Base-by-base conservation (phyloP, 2,888 invertebrate genomes). In the Tromatobia lineatoria region DNA sequence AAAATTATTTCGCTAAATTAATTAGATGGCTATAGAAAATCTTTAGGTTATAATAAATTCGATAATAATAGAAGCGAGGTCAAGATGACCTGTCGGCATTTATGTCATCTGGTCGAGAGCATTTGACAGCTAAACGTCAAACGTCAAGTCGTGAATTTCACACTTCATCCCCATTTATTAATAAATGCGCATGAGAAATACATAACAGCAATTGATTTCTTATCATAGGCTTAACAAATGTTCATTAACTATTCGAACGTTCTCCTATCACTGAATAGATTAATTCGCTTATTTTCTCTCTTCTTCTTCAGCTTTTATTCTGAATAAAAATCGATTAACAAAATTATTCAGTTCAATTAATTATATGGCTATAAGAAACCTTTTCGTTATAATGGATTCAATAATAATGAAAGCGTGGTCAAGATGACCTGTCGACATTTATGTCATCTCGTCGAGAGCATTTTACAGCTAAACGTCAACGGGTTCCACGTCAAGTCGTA, bases 211-310 rank as follows among this genome's bases (percentile, higher is more conserved):
- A 61, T 18, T 59, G 34, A 61, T 20, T 20, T 38, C 42, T 64
- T 20, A 64, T 42, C 18, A 81, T 38, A 67, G 74, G 54, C 77
- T 54, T 78, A 74, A 78, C 83, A 80, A 80, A 81, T 84, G 80
- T 84, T 84, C 81, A 64, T 67, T n/a, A 84, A 84, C 80, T 84
- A 84, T 84, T 84, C 74, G 47, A 69, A 29, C 52, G 73, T 77
- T 80, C 47, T 54, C 61, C 25, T 64, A 64, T 78, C 34, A 54
- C 66, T 25, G 47, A 69, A 73, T 61, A 61, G 52, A 66, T 80
- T 67, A 11, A 25, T 25, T 57, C 57, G 13, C 57, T 18, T n/a
- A 38, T 71, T 59, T 57, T 52, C 45, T 54, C 61, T 67, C 67
- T 45, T n/a, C 29, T n/a, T 42, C 18, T 20, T 54, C 25, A 23